Base-by-base conservation (phyloP, 2,113 vertebrate species). In the Smithornis capensis region DNA sequence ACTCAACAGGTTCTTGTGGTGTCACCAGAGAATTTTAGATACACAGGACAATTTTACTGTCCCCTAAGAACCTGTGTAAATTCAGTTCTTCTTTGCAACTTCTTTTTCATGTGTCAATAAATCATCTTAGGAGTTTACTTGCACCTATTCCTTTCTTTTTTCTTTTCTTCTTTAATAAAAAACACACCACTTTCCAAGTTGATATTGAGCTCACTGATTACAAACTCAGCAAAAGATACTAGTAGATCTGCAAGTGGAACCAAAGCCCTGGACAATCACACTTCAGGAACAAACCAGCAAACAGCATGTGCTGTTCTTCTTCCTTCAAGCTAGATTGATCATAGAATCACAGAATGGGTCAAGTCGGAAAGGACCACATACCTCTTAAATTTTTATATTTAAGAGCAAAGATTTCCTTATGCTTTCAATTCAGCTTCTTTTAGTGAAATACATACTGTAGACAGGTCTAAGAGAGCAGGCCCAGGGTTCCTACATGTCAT, bases 401-500 rank as follows among this genome's bases (percentile, higher is more conserved):
- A 94, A 50, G 52, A 87, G 84, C 56, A 74, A 89, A 84, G 59
- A 85, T 45, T 86, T 96, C 29, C 29, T 84, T 76, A 64, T 57
- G 31, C 42, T 95, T 94, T 83, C 70, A 94, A 50, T 56, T 67
- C 33, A 40, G 5, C 85, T 95, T 94, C 56, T 96, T 63, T 50
- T 73, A 47, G 23, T 62, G 56, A 95, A 93, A 93, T 37, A 68
- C 7, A 53, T 14, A 50, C 8, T 42, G 27, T 19, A 84, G 9
- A 22, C 4, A 18, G 10, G 13, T 74, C 24, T 69, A 86, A 79
- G 64, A 88, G 63, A 91, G 73, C 44, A 62, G 65, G 35, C 8
- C 40, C 57, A 23, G 17, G 28, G 50, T 24, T 93, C 37, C 28
- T 86, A 42, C 22, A 45, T 69, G 35, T 45, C 25, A 59, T 33